Evolutionary conservation across 1,140 invertebrate species (phyloP), one percentile per base, ranked within the genome.

Genomic region (Macrotrachela quadricornifera): DNA sequence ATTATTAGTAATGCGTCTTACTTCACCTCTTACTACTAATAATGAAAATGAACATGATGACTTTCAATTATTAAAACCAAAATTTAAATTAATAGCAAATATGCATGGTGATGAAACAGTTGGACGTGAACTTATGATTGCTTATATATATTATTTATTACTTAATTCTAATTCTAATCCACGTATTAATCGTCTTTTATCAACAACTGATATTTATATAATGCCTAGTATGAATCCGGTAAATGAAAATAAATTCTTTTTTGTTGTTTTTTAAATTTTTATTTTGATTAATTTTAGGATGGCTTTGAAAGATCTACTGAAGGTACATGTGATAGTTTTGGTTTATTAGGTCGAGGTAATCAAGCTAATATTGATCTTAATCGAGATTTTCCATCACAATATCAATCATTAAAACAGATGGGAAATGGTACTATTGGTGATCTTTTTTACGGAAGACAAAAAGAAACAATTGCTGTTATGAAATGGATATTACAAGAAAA

Each of bases 101-200:
- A 88, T 88, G 78, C 85, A 88, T 62, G 85, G 85, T 21, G 87
- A 88, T 70, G 85, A 88, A 70, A 83, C 84, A 0, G 70, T 85
- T 43, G 83, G 84, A 0, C 71, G 83, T n/a, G 84, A 87, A 69
- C 63, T 88, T 41, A 65, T 87, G 10, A 68, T 88, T 37, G 77
- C 83, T 14, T 30, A 4, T 4, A 30, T 30, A 30, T 30, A 30
- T 30, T 30, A 30, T 30, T 30, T 30, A 21, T 85, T 85, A 60
- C 80, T 88, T 63, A 78, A 83, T 61, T 84, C 82, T 64, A 62
- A 69, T 13, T 61, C 63, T 45, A 74, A 84, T 63, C 60, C 64
- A 30, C 21, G 21, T 4, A 30, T 85, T 18, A 65, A 67, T 14
- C 68, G 73, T 46, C 72, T 87, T 2, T 73, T 87, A 17, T 71